Evolutionary conservation across 2,888 invertebrate species (phyloP).

Genomic region (Cerastoderma edule): DNA sequence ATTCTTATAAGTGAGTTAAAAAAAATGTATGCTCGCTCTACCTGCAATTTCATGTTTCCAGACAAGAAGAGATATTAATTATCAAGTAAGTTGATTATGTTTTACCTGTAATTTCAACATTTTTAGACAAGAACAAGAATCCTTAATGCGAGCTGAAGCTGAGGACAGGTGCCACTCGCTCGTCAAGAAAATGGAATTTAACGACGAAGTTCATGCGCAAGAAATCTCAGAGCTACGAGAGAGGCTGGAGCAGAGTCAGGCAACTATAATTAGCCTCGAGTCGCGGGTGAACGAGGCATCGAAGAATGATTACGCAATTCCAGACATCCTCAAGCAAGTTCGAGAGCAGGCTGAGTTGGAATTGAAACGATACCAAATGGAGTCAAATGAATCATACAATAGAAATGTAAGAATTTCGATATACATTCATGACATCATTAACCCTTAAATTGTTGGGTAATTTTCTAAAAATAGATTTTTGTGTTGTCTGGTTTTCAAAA

Average conservation of each 20-base stretch:
- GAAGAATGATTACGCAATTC: conserved; percentile 66
- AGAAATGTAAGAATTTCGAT: conserved; percentile 74
- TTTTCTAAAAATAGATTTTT: too few relatives aligned
- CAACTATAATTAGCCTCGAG: conserved; percentile 73
- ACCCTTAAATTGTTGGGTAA: too few relatives aligned
- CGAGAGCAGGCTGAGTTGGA: conserved; percentile 74
- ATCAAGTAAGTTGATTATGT: too few relatives aligned
- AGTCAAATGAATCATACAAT: conserved; percentile 74
- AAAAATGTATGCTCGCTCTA: too few relatives aligned
- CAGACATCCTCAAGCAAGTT: conserved; percentile 73
- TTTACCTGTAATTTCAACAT: too few relatives aligned
- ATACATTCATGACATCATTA: too few relatives aligned
- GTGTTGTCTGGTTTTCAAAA: too few relatives aligned
- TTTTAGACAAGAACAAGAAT: conserved; percentile 76
- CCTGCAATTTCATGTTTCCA: too few relatives aligned
- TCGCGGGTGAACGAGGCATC: conserved; percentile 68
- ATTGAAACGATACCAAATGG: conserved; percentile 69
- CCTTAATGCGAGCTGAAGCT: conserved; percentile 70
- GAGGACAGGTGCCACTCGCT: conserved; percentile 74
- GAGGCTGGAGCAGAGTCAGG: conserved; percentile 69
- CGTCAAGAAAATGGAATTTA: conserved; percentile 74
- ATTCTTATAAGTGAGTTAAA: too few relatives aligned
- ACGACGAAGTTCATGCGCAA: conserved; percentile 71
- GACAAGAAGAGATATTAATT: too few relatives aligned
- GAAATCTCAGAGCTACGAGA: conserved; percentile 66